Evolutionary conservation across 2,113 vertebrate genomes (phyloP).

Genomic region (Saguinus midas): DNA sequence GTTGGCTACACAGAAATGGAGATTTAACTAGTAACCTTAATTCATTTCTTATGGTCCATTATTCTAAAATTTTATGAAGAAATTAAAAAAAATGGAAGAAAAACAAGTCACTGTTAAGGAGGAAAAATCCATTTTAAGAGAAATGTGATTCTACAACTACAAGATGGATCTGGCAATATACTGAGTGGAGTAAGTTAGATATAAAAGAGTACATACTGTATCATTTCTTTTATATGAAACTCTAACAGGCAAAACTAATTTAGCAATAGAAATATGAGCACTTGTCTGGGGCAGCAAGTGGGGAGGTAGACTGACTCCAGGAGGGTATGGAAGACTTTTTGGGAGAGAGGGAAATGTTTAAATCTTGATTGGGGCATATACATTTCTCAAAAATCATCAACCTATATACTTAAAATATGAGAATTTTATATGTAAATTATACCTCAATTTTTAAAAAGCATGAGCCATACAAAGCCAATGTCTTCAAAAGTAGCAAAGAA

Average conservation of each 20-base stretch:
- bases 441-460: background rate
- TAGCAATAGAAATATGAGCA: background rate
- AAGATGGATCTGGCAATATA: background rate
- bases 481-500: conserved; percentile 21
- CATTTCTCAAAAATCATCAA: background rate
- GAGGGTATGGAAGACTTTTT: background rate
- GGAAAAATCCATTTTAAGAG: background rate
- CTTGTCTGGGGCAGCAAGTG: background rate
- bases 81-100: background rate
- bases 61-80: background rate
- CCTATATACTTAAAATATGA: background rate
- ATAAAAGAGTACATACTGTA: background rate
- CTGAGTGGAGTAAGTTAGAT: background rate
- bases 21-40: background rate
- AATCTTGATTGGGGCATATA: background rate
- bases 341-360: background rate
- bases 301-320: background rate
- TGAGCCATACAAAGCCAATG: background rate
- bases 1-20: background rate
- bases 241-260: background rate
- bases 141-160: background rate
- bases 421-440: conserved; percentile 4
- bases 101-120: background rate
- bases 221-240: background rate
- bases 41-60: background rate